Conservation (phyloP, 2,888 invertebrate genomes). For the Portevinia maculata region DNA sequence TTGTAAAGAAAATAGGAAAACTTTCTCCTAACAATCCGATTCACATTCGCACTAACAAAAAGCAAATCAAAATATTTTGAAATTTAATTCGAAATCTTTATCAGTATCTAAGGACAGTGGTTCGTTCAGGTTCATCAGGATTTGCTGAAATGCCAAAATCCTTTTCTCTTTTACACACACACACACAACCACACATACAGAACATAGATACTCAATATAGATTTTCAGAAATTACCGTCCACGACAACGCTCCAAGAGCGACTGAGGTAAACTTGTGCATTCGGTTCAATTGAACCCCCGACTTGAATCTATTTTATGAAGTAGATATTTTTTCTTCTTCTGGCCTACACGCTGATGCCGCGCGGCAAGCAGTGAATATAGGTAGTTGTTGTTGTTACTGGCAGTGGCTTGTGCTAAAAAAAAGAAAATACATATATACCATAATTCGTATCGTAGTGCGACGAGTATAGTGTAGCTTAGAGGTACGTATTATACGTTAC, state of each 20-base stretch:
- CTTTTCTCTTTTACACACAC: constrained; percentile 23
- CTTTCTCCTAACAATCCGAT: constrained; percentile 59
- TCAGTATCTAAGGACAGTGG: constrained; percentile 7
- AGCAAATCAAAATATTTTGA: constrained; percentile 35
- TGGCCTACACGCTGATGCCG: constrained; percentile 20
- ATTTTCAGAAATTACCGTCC: constrained; percentile 77
- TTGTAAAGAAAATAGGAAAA: constrained; percentile 26
- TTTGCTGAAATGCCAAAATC: constrained; percentile 32
- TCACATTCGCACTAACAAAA: constrained; percentile 21
- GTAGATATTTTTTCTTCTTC: constrained; percentile 60
- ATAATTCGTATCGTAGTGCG: constrained; percentile 67
- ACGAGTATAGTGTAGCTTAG: constrained; percentile 51
- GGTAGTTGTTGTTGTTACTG: constrained; percentile 1
- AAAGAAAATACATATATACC: constrained; percentile 49
- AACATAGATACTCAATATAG: constrained; percentile 23
- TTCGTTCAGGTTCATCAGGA: constrained; percentile 53
- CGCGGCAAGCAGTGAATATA: not conserved
- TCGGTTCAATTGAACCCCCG: constrained; percentile 69
- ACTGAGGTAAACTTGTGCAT: constrained; percentile 77
- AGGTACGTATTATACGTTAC: constrained; percentile 64
- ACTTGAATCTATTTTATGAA: constrained; percentile 70
- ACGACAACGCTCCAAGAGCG: constrained; percentile 82
- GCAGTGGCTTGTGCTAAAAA: constrained; percentile 37
- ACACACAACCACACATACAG: constrained; percentile 11
- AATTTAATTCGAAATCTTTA: constrained; percentile 25